phyloP scores from a whole-genome alignment of 2,113 vertebrate species.

The Sardina pilchardus region DNA sequence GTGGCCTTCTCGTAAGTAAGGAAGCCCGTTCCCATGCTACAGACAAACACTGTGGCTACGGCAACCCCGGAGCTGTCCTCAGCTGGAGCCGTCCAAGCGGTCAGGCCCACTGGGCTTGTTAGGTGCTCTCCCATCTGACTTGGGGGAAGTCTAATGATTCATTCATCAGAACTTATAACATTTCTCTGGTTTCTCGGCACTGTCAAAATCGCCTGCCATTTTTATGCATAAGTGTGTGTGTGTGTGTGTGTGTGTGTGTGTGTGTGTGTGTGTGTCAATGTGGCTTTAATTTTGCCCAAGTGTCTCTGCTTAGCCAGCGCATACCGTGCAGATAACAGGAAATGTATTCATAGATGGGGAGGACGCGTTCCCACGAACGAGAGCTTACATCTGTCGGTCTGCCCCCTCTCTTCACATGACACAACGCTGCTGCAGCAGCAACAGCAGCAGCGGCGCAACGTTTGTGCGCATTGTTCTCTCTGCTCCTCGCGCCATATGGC shows the following conservation, averaged over 20 bases:
- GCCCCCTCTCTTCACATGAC: background rate
- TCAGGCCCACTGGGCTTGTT: background rate
- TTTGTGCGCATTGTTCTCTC: background rate
- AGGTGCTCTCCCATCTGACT: background rate
- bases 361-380: background rate
- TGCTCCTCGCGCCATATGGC: background rate
- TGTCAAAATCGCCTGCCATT: background rate
- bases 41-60: background rate
- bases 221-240: background rate
- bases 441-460: background rate
- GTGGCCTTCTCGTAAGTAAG: background rate
- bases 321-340: background rate
- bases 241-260: background rate
- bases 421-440: background rate
- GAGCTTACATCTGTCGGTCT: slow-evolving; percentile 1
- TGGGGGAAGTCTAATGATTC: background rate
- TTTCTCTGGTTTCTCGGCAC: background rate
- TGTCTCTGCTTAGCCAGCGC: background rate
- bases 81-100: background rate
- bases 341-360: background rate
- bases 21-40: background rate
- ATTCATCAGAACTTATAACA: background rate
- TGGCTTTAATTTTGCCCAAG: background rate
- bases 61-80: background rate
- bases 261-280: background rate